Conservation (phyloP, 2,888 invertebrate species). For the Drosophila tanythrix region DNA sequence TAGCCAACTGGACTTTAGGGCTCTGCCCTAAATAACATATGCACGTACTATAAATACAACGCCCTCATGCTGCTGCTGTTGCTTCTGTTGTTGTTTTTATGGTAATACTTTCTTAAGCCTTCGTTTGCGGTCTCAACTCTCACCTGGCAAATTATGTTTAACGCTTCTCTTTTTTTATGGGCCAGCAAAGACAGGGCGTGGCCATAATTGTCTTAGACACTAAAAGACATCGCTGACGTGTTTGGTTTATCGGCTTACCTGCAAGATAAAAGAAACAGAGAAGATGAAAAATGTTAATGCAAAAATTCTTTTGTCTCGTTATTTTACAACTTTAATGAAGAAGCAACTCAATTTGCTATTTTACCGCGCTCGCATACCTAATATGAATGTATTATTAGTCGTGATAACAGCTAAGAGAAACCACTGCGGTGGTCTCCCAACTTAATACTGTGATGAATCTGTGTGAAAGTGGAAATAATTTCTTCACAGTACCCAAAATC, state of each 20-base stretch:
- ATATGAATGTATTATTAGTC: background rate
- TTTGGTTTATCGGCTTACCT: slow-evolving; percentile 48
- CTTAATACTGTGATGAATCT: slow-evolving; percentile 36
- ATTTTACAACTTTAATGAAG: background rate
- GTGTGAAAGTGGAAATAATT: slow-evolving; percentile 67
- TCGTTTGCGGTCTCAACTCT: slow-evolving; percentile 40
- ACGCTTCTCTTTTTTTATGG: slow-evolving; percentile 51
- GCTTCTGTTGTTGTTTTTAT: slow-evolving; percentile 8
- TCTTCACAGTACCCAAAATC: background rate
- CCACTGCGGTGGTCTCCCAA: slow-evolving; percentile 16
- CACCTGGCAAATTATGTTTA: slow-evolving; percentile 59
- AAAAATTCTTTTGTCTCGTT: slow-evolving; percentile 18
- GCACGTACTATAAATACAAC: slow-evolving; percentile 56
- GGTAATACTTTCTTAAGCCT: slow-evolving; percentile 18
- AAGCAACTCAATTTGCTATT: slow-evolving; percentile 43
- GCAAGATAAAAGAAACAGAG: slow-evolving; percentile 30
- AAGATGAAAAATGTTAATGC: slow-evolving; percentile 43
- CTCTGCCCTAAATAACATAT: slow-evolving; percentile 42
- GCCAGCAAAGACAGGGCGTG: slow-evolving; percentile 60
- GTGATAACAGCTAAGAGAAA: slow-evolving; percentile 26
- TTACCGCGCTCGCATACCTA: slow-evolving; percentile 21
- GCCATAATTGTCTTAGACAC: slow-evolving; percentile 59
- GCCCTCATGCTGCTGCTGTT: slow-evolving; percentile 45
- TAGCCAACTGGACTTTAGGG: slow-evolving; percentile 57
- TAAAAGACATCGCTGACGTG: slow-evolving; percentile 27